These are phyloP conservation scores for Catharus ustulatus DNA, from an alignment of 2,797 vertebrate genomes.

Conservation along the genomic window DNA sequence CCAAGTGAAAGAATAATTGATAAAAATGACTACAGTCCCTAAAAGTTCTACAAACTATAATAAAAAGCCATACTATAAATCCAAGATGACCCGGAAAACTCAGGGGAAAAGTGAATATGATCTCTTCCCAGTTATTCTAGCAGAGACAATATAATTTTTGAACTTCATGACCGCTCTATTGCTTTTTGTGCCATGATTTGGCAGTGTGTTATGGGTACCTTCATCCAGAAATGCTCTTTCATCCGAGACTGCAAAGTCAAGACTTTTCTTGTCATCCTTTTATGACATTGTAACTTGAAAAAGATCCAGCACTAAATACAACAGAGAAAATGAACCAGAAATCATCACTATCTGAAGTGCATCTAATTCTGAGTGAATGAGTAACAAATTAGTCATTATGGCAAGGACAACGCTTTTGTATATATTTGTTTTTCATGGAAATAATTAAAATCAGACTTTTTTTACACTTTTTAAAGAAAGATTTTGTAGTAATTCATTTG, in stretches of 20 bases:
- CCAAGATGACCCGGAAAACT: conserved; percentile 68
- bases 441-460: background rate
- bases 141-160: conserved; percentile 76
- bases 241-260: conserved; percentile 69
- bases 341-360: conserved; percentile 21
- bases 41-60: conserved; percentile 61
- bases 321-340: conserved; percentile 41
- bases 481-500: background rate
- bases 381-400: background rate
- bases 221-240: conserved; percentile 74
- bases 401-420: background rate
- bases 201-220: conserved; percentile 56
- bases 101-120: conserved; percentile 68
- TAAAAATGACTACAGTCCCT: conserved; percentile 48
- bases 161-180: conserved; percentile 78
- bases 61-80: conserved; percentile 71
- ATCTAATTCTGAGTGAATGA: conserved; percentile 18
- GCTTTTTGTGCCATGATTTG: conserved; percentile 70
- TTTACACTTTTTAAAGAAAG: background rate
- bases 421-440: background rate
- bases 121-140: conserved; percentile 72
- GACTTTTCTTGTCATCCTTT: conserved; percentile 64
- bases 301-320: conserved; percentile 37
- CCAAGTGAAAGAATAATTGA: conserved; percentile 23
- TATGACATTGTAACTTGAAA: conserved; percentile 64